Evolutionary conservation across 2,797 vertebrate species (phyloP).

Genomic region (Sebastes hopkinsi): DNA sequence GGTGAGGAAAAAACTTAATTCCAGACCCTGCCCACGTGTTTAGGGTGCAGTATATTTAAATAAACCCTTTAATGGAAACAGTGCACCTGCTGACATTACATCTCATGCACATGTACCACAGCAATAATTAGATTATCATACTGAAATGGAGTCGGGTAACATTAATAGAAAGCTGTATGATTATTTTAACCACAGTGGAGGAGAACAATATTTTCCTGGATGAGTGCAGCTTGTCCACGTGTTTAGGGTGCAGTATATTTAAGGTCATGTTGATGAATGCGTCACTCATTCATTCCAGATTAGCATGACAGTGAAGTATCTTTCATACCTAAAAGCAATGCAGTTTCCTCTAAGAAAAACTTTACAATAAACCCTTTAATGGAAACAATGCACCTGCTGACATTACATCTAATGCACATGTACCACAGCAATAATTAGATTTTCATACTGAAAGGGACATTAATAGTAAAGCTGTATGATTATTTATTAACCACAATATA

Average conservation of each 20-base stretch:
- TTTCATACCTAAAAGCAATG: not conserved
- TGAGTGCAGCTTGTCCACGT: too few relatives aligned
- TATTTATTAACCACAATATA: not conserved
- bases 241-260: not conserved
- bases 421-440: too few relatives aligned
- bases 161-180: not conserved
- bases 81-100: not conserved
- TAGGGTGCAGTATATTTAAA: not conserved
- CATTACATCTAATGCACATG: not conserved
- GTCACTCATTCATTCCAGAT: conserved; percentile 20
- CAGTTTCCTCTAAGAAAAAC: not conserved
- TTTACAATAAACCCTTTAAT: not conserved
- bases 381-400: not conserved
- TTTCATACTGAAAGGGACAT: not conserved
- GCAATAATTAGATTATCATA: not conserved
- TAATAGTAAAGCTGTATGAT: not conserved
- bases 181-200: not conserved
- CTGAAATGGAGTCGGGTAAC: not conserved
- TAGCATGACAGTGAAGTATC: not conserved
- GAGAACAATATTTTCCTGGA: not conserved
- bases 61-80: not conserved
- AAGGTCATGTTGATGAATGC: not conserved
- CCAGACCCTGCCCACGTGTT: too few relatives aligned
- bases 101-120: not conserved
- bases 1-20: too few relatives aligned